These are phyloP conservation scores for Altica lythri DNA, from an alignment of 2,888 invertebrate species.

Conservation along the genomic window DNA sequence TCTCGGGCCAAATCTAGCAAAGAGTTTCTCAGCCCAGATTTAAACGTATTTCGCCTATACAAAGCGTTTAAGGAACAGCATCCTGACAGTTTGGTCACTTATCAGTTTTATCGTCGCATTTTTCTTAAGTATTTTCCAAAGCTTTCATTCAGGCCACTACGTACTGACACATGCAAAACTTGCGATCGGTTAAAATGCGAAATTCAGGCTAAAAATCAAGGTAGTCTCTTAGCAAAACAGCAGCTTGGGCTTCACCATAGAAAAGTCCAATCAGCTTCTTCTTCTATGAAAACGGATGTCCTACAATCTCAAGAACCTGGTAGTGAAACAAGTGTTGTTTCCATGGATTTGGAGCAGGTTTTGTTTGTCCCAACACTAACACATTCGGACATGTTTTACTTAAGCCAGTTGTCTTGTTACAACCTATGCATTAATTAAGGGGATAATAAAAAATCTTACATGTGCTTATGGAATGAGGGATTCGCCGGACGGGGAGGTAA, in stretches of 20 bases:
- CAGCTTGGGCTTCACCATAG: conserved; percentile 33
- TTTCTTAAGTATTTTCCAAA: no score
- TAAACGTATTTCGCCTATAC: no score
- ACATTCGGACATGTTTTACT: conserved; percentile 45
- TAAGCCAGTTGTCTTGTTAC: conserved; percentile 35
- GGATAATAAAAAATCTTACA: neutral
- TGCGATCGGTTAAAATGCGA: conserved; percentile 25
- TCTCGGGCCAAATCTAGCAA: no score
- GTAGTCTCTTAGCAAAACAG: conserved; percentile 15
- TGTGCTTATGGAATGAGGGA: conserved; percentile 2
- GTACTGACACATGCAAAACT: neutral
- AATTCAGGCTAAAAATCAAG: conserved; percentile 24
- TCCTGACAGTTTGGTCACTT: no score
- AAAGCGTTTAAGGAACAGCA: no score
- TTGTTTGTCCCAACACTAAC: conserved; percentile 44
- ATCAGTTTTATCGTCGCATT: no score
- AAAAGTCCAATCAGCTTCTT: conserved; percentile 28
- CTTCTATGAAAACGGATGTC: conserved; percentile 33
- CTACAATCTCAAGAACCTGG: conserved; percentile 34
- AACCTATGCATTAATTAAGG: conserved; percentile 1
- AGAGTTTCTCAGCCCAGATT: no score
- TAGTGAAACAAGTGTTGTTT: conserved; percentile 29
- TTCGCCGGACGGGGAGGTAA: no score
- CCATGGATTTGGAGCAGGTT: conserved; percentile 46
- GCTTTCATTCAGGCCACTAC: no score